phyloP scores from a whole-genome alignment of 1,140 invertebrate genomes.

The Euwallacea fornicatus region DNA sequence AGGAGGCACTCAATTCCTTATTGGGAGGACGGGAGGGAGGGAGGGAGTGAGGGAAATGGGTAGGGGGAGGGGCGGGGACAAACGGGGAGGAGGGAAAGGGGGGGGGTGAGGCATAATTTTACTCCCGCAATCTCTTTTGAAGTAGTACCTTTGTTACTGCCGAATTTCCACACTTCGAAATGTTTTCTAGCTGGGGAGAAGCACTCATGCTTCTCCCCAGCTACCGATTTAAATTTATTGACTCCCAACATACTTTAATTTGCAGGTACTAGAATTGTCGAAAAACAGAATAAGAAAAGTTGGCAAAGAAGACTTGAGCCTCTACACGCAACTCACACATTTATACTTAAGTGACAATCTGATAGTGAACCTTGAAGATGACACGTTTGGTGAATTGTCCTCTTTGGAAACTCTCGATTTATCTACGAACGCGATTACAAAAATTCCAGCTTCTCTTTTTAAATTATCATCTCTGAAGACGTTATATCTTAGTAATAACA shows the following conservation, averaged over 20 bases:
- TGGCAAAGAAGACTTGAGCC: conserved; percentile 57
- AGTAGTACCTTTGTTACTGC: too few species aligned
- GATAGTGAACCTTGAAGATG: conserved; percentile 60
- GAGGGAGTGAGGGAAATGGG: too few species aligned
- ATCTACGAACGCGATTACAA: conserved; percentile 45
- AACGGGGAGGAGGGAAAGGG: too few species aligned
- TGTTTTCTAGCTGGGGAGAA: too few species aligned
- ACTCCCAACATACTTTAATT: not conserved
- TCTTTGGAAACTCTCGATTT: conserved; percentile 43
- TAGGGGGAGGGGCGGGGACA: too few species aligned
- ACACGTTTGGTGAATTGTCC: conserved; percentile 53
- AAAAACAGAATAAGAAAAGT: conserved; percentile 64
- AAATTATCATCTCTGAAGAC: conserved; percentile 60
- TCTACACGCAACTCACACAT: conserved; percentile 59
- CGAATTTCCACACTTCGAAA: too few species aligned
- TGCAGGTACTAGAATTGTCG: conserved; percentile 65
- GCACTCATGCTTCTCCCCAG: too few species aligned
- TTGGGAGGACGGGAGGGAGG: too few species aligned
- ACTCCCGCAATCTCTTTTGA: too few species aligned
- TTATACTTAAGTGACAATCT: conserved; percentile 64
- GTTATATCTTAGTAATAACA: conserved; percentile 61
- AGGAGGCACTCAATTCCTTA: too few species aligned
- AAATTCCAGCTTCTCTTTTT: conserved; percentile 59
- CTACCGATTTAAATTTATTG: not conserved
- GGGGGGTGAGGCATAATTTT: too few species aligned